Base-by-base conservation (phyloP, 2,888 invertebrate species). In the Unio delphinus region DNA sequence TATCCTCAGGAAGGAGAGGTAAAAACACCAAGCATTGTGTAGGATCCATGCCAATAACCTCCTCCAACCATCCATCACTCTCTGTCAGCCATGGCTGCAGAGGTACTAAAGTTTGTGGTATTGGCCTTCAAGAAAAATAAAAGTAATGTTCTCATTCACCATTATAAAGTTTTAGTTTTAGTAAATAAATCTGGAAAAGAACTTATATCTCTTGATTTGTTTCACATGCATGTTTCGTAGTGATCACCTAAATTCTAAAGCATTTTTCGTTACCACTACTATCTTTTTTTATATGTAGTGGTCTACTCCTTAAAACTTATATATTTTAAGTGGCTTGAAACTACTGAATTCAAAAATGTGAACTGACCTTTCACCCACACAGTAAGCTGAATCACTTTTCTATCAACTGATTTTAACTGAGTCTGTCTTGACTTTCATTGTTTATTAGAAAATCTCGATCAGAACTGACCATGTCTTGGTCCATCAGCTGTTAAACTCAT, bases 1-100 rank as follows among this genome's bases (percentile, higher is more conserved):
- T 77, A 61, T 80, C 69, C 20, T 70, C 68, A 18, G 70, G 66
- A 59, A 68, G 69, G 7, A 76, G 70, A 5, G 85, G 77, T 57
- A 85, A 65, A 65, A 86, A 85, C n/a, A 84, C 76, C 4, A 83
- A 70, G 72, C 84, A 85, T 15, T 70, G 69, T 17, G 55, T 55
- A 11, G 83, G 76, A 62, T 81, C 75, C 11, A 81, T 64, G 34
- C 84, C 83, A 58, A 80, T 70, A 7, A 80, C 75, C 26, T 79
- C 75, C 61, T 72, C 65, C 30, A 76, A 72, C 8, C 79, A 55
- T 63, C 71, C 69, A 45, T 69, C 45, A 58, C 56, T 65, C 17
- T 73, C 72, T 59, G 67, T 75, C 65, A 82, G 69, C 84, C 84
- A 85, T 56, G 82, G 82, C 54, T 72, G 55, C 65, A 85, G 66